A percentile compares a stretch with the other conserved stretches of the same genome.
phyloP scores from a whole-genome alignment of 2,797 vertebrate species.

The Rhadinocentrus ornatus region DNA sequence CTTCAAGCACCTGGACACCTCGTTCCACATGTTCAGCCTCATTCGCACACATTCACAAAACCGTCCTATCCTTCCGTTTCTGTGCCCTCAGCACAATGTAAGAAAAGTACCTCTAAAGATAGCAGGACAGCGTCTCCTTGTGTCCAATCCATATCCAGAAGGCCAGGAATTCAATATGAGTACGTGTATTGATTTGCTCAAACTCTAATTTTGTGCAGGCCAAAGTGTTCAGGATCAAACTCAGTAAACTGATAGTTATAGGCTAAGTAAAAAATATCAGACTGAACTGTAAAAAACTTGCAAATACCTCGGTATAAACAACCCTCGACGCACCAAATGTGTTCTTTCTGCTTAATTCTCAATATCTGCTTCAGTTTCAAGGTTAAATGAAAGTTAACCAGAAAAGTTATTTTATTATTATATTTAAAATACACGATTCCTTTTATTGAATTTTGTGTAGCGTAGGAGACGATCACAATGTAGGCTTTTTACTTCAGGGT shows the following conservation, averaged over 20 bases:
- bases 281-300: not conserved
- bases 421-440: too few species aligned
- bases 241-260: not conserved
- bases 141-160: constrained; percentile 22
- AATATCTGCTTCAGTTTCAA: too few species aligned
- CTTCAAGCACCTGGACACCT: constrained; percentile 26
- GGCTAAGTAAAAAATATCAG: not conserved
- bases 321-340: too few species aligned
- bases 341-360: too few species aligned
- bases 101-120: constrained; percentile 46
- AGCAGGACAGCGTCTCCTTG: constrained; percentile 32
- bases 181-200: not conserved
- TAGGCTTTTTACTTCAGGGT: too few species aligned
- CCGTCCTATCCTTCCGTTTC: constrained; percentile 25
- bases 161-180: constrained; percentile 15
- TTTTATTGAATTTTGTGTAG: too few species aligned
- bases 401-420: too few species aligned
- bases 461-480: too few species aligned
- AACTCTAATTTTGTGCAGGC: not conserved
- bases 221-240: constrained; percentile 5
- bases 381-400: too few species aligned
- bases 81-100: constrained; percentile 23
- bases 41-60: constrained; percentile 10
- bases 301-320: not conserved
- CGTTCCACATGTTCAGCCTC: constrained; percentile 13